These are phyloP conservation scores for Nomada fabriciana DNA, from an alignment of 2,888 invertebrate genomes.

Conservation along the genomic window DNA sequence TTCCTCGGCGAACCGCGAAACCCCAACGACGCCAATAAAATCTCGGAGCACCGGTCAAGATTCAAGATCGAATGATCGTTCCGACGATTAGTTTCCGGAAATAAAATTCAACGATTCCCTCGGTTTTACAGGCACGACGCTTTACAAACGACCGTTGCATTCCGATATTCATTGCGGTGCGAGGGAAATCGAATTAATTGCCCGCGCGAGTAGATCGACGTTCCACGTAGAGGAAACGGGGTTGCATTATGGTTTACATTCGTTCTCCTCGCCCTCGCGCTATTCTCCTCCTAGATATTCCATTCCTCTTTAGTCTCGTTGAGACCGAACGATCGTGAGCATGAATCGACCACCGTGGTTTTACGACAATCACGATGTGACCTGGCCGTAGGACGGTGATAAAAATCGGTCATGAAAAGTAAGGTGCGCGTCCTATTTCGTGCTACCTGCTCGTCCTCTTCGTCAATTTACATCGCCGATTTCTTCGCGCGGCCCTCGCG, in stretches of 20 bases:
- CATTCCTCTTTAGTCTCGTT: conserved; percentile 25
- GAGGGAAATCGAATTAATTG: conserved; percentile 44
- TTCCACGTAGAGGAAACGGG: conserved; percentile 24
- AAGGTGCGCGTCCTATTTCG: conserved; percentile 70
- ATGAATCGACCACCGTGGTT: conserved; percentile 62
- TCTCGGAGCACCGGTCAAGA: background rate
- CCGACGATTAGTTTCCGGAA: conserved; percentile 2
- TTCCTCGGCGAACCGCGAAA: background rate
- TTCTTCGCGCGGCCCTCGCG: conserved; percentile 21
- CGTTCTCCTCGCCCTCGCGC: conserved; percentile 12
- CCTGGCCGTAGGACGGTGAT: conserved; percentile 64
- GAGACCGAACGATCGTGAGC: conserved; percentile 48
- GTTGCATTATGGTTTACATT: background rate
- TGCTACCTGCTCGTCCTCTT: conserved; percentile 32
- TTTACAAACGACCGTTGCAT: conserved; percentile 16
- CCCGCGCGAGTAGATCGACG: conserved; percentile 20
- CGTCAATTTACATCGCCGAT: conserved; percentile 24
- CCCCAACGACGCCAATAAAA: background rate
- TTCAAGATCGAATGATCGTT: background rate
- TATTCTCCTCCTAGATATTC: conserved; percentile 8
- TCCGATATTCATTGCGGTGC: conserved; percentile 7
- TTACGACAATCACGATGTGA: conserved; percentile 66
- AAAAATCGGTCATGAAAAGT: conserved; percentile 80
- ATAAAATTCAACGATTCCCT: conserved; percentile 20
- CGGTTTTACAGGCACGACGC: background rate